Percentiles rank a stretch among this genome's conserved stretches.
Evolutionary conservation across 2,797 vertebrate genomes (phyloP).

Genomic region (Arctocebus calabarensis): DNA sequence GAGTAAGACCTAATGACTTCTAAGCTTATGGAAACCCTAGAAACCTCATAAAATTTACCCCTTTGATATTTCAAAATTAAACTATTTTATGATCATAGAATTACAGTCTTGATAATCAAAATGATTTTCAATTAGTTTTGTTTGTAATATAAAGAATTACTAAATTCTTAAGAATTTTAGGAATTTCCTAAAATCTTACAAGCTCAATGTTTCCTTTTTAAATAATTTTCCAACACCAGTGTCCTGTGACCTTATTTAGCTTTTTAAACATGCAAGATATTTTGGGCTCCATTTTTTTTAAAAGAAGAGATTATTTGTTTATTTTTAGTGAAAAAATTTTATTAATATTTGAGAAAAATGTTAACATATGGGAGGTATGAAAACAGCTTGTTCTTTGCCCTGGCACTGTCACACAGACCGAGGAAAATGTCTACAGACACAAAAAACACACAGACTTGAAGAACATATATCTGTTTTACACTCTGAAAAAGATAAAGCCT

Average conservation of each 20-base stretch:
- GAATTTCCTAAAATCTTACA: neutral
- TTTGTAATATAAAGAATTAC: neutral
- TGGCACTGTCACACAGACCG: neutral
- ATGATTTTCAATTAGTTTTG: neutral
- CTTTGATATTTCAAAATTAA: too few species aligned
- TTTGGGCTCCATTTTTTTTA: neutral
- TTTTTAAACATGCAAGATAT: neutral
- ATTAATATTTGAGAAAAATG: neutral
- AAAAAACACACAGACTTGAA: neutral
- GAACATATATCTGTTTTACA: neutral
- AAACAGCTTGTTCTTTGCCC: neutral
- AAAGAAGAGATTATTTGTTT: neutral
- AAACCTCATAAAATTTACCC: neutral
- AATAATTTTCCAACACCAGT: neutral
- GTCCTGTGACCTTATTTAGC: neutral
- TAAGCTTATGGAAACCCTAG: neutral
- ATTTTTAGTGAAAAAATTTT: neutral
- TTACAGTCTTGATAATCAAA: neutral
- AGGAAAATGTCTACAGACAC: neutral
- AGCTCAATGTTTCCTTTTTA: neutral
- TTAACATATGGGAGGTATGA: neutral
- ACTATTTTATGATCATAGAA: neutral
- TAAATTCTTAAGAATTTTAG: neutral
- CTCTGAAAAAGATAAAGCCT: neutral
- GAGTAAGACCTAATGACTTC: neutral